Evolutionary conservation across 2,888 invertebrate genomes (phyloP), one percentile per base, ranked within the genome.

Genomic region (Pasiphila rectangulata): DNA sequence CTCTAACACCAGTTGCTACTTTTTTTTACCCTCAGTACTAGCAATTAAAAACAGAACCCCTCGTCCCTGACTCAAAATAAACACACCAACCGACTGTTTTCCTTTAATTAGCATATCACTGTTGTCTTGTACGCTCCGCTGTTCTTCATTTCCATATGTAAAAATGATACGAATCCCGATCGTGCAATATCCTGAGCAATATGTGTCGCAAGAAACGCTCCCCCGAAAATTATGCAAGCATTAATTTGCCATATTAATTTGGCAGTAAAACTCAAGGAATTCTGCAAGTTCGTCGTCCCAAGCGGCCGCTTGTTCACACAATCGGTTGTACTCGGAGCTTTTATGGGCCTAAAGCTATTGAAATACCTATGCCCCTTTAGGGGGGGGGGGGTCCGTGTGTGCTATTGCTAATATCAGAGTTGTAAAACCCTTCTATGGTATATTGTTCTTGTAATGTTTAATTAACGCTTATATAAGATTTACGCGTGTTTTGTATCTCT

Each of bases 221-320:
- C 71, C 69, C 61, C 64, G 77, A 78, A 89, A 88, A 89, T 89
- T 89, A 88, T 89, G 79, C 79, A 43, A 83, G 87, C 88, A 89
- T 89, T 89, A 89, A 89, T 89, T 89, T 89, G 89, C 88, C 83
- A 89, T 89, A 89, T 89, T 89, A 89, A 89, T 89, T 89, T 89
- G 79, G 83, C 83, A 81, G 89, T 89, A 89, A 89, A 89, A 89
- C 87, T 89, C 86, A 85, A 79, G 83, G 86, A 81, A 83, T 85
- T 81, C 72, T 59, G 68, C 75, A 87, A 88, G 82, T 86, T 88
- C 75, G 56, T 56, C 77, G 79, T 84, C 88, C 87, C 87, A 67
- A 64, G 84, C 79, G 84, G 69, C 77, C 79, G 83, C 78, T 80
- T 83, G 84, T 84, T 83, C 83, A 83, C 78, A 84, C 84, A 85